Evolutionary conservation across 2,113 vertebrate genomes (phyloP), one percentile per base, ranked within the genome.

Genomic region (Pituophis catenifer): DNA sequence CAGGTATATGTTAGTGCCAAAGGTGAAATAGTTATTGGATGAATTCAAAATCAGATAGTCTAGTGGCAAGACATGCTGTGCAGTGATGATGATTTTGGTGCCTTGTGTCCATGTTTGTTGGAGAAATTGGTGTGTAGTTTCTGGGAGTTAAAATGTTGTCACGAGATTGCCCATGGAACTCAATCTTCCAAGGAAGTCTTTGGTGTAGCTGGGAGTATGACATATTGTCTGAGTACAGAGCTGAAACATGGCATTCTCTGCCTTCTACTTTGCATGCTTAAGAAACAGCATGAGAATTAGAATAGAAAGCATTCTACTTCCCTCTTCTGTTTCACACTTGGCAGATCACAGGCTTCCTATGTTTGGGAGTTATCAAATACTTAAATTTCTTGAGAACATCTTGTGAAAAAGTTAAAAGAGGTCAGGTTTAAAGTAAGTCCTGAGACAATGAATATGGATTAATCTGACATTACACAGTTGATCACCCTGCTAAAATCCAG

Each of bases 351-450:
- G 50, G 13, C 48, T 86, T 94, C 23, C 90, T 88, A 23, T 38
- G 57, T 89, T 48, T 29, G 62, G 1, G 8, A 33, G 24, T 33
- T 29, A 87, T 50, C 17, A 6, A 88, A 90, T 91, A 89, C 38
- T 2, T 6, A 0, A 8, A 88, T 91, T 86, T 10, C 91, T 17
- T 19, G 44, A 92, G n/a, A 87, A 53, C 1, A 0, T 59, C 52
- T 91, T 89, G 54, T 91, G 87, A 70, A 48, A 91, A 90, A 58
- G 54, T 62, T 38, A 58, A 90, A 90, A 58, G 65, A n/a, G 90
- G 57, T 65, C 52, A 29, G 23, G 75, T 58, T 89, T 9, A 91
- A 94, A 95, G 65, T 52, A 59, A 50, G 65, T 53, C 62, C 52
- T 12, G 54, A 93, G 92, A 88, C 1, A 2, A 13, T 15, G 62